Conservation (phyloP, 2,888 invertebrate genomes). For the Halictus quadricinctus region DNA sequence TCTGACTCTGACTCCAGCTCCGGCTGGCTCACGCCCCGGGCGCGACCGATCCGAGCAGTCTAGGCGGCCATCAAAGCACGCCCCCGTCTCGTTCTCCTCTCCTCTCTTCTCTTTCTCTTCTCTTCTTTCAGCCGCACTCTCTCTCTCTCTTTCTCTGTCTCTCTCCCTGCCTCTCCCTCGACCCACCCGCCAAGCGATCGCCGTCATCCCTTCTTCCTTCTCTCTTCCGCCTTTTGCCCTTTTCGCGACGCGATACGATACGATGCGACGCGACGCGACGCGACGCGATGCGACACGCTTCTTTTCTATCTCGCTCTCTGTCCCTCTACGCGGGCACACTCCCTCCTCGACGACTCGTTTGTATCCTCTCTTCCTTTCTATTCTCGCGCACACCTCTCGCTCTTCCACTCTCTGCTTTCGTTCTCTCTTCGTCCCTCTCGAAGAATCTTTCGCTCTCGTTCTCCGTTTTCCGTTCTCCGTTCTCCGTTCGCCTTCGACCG, state of each 20-base stretch:
- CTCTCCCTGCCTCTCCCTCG: background rate
- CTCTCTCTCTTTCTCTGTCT: background rate
- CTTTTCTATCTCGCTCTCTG: background rate
- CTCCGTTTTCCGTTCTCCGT: background rate
- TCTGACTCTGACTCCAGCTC: background rate
- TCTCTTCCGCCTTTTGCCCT: conserved; percentile 35
- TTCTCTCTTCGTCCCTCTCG: conserved; percentile 4
- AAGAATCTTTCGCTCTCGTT: background rate
- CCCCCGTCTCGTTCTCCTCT: conserved; percentile 64
- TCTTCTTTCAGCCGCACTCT: background rate
- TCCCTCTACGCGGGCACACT: background rate
- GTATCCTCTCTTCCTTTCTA: conserved; percentile 17
- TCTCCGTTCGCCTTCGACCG: background rate
- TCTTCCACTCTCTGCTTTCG: conserved; percentile 20
- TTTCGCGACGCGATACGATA: background rate
- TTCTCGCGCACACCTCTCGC: conserved; percentile 2
- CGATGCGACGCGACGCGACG: background rate
- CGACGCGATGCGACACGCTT: background rate
- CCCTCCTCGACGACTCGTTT: background rate
- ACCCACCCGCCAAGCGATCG: background rate
- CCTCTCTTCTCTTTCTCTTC: conserved; percentile 33
- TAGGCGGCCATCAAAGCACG: conserved; percentile 78
- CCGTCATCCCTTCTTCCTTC: conserved; percentile 2
- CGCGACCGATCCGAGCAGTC: conserved; percentile 77
- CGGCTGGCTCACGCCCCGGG: conserved; percentile 78